These are phyloP conservation scores for Lithobates pipiens DNA, from an alignment of 2,797 vertebrate genomes.

Conservation along the genomic window DNA sequence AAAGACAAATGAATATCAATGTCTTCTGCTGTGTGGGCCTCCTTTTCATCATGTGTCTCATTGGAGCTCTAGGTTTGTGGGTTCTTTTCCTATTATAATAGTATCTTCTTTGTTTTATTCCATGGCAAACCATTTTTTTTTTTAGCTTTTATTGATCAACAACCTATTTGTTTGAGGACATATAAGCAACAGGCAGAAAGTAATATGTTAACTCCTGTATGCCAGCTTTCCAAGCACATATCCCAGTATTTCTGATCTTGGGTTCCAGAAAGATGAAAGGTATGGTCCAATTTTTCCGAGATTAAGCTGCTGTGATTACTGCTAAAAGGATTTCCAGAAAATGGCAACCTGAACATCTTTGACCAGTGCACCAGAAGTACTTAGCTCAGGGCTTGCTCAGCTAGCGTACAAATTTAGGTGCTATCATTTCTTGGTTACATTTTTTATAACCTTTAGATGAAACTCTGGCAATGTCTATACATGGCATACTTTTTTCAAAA, in stretches of 20 bases:
- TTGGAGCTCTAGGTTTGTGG: constrained; percentile 85
- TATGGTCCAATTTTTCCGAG: too few species aligned
- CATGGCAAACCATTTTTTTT: neutral
- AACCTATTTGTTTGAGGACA: too few species aligned
- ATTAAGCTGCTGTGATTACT: too few species aligned
- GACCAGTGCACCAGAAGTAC: neutral
- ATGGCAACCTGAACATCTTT: neutral
- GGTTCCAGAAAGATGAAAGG: too few species aligned
- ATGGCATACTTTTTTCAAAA: too few species aligned
- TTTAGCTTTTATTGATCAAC: neutral
- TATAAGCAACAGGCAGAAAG: neutral
- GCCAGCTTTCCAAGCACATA: neutral
- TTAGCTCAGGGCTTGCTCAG: too few species aligned
- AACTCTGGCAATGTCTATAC: too few species aligned
- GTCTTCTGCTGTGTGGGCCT: constrained; percentile 88
- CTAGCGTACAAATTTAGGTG: too few species aligned
- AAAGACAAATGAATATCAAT: constrained; percentile 86
- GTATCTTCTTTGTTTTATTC: neutral
- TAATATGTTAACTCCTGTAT: neutral
- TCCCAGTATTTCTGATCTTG: neutral
- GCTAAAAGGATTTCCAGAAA: too few species aligned
- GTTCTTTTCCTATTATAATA: neutral
- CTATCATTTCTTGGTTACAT: too few species aligned
- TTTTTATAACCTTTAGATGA: too few species aligned
- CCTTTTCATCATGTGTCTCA: constrained; percentile 89